Evolutionary conservation across 1,140 invertebrate genomes (phyloP).

Genomic region (Holotrichia oblita): DNA sequence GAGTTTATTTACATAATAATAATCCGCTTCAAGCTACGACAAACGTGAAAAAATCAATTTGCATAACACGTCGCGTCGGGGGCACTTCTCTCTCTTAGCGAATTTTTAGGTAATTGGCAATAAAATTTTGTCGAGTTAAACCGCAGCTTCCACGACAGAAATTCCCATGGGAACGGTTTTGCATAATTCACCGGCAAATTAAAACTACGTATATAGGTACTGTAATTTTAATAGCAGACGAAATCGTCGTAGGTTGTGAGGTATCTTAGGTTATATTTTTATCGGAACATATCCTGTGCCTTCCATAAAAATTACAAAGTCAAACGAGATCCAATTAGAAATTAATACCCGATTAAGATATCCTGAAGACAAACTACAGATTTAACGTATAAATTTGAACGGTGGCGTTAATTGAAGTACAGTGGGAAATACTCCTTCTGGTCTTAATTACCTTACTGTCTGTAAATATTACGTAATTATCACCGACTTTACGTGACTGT

Average conservation of each 20-base stretch:
- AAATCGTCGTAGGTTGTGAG: too few species aligned
- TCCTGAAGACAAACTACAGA: neutral
- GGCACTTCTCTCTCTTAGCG: neutral
- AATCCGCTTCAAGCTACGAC: neutral
- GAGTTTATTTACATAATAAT: constrained; percentile 31
- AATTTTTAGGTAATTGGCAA: constrained; percentile 36
- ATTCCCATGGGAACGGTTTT: neutral
- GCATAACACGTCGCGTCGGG: neutral
- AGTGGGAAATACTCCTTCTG: constrained; percentile 14
- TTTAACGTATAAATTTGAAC: neutral
- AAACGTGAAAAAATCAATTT: constrained; percentile 25
- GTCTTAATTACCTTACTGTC: neutral
- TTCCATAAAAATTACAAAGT: neutral
- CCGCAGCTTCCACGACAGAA: neutral
- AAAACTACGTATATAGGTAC: neutral
- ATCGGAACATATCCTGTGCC: too few species aligned
- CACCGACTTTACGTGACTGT: neutral
- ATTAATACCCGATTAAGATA: neutral
- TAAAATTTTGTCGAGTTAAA: neutral
- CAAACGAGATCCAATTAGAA: constrained; percentile 12
- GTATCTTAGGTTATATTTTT: too few species aligned
- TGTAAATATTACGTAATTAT: constrained; percentile 30
- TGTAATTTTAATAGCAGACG: too few species aligned
- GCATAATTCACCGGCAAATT: neutral
- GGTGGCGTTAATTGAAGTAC: constrained; percentile 1